Base-by-base conservation (phyloP, 2,113 vertebrate species). In the Symphodus melops region DNA sequence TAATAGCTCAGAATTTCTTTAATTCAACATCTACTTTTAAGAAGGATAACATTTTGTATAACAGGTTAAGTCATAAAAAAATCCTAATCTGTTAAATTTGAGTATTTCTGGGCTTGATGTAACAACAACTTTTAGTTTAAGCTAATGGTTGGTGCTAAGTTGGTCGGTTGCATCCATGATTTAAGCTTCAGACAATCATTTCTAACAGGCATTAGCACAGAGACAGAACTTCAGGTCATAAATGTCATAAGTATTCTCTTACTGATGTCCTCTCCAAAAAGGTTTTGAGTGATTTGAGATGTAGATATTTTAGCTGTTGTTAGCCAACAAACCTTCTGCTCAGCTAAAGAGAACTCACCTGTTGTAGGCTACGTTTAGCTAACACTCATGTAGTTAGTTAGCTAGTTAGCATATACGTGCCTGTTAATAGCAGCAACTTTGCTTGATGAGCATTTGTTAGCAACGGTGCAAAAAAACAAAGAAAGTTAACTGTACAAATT, bases 11-110 rank as follows among this genome's bases (percentile, higher is more conserved):
- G 17, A 23, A 1, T 6, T 56, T 75, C 60, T 16, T 59, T 36
- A 13, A 12, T 55, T 69, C 49, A 42, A 17, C 7, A 68, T 54
- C 70, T n/a, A 36, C 16, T 59, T 36, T 46, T 9, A 28, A 13
- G n/a, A 61, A 28, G 65, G 70, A 68, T 57, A 57, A 75, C 67
- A 55, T 23, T 42, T 48, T 44, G 9, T 21, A 25, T n/a, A 60
- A 19, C 8, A 28, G 25, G 44, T 54, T 48, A 72, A 72, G 33
- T 71, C 9, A 60, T 20, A 21, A 67, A 48, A 5, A 42, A 5
- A 28, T 42, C 46, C 14, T 28, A 9, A 36, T 33, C 20, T 20
- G 28, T 57, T 16, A 49, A n/a, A 51, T 51, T 56, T 36, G 1
- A 20, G 44, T 25, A 25, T 33, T 46, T 37, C 21, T 41, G 36